Conservation (phyloP, 2,113 vertebrate species). For the Plectropomus leopardus region DNA sequence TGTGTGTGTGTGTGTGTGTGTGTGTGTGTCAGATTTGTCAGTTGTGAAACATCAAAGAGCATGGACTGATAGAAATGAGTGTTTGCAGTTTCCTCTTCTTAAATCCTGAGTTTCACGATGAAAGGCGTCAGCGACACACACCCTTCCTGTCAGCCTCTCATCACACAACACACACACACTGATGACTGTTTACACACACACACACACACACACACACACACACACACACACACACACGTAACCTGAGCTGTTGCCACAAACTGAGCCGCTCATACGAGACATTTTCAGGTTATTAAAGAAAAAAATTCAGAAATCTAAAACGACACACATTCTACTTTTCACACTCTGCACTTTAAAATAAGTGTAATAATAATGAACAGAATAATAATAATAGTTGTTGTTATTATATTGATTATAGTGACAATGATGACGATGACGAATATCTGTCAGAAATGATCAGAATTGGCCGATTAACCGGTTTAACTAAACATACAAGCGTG, state of each 20-base stretch:
- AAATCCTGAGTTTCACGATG: constrained; percentile 67
- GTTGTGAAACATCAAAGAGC: constrained; percentile 54
- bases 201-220: constrained; percentile 44
- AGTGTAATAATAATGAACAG: neutral
- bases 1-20: neutral
- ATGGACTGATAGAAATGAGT: constrained; percentile 62
- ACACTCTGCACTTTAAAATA: neutral
- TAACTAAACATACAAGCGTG: too few relatives aligned
- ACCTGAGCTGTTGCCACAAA: constrained; percentile 27
- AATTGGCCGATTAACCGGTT: too few relatives aligned
- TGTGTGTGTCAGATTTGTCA: neutral
- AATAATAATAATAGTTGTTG: too few relatives aligned
- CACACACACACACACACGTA: constrained; percentile 46
- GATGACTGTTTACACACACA: constrained; percentile 74
- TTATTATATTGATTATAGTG: too few relatives aligned
- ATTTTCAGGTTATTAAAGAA: neutral
- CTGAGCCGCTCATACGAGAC: neutral
- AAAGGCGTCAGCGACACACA: constrained; percentile 67
- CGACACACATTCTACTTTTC: neutral
- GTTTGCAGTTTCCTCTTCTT: constrained; percentile 74
- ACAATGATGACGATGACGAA: too few relatives aligned
- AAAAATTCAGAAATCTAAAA: neutral
- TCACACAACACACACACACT: constrained; percentile 62
- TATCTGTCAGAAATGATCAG: too few relatives aligned
- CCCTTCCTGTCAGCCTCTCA: constrained; percentile 73